These are phyloP conservation scores for Kryptolebias marmoratus DNA, from an alignment of 2,113 vertebrate species.

Conservation along the genomic window DNA sequence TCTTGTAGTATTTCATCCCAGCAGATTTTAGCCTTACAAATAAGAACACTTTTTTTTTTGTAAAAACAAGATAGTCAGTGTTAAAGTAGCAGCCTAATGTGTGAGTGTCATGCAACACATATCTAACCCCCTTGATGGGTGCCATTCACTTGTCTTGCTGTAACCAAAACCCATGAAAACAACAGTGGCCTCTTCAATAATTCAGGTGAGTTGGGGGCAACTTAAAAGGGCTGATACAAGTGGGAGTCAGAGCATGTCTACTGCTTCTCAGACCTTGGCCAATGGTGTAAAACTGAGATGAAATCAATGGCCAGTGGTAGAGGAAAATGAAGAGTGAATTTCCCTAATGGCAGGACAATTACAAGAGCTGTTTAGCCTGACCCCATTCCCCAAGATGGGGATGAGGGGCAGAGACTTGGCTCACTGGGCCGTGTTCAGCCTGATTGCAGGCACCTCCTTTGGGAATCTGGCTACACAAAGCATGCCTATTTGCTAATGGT, in stretches of 20 bases:
- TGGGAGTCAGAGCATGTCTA: constrained; percentile 71
- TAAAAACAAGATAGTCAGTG: constrained; percentile 31
- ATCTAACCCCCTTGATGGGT: constrained; percentile 44
- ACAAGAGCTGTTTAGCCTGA: constrained; percentile 82
- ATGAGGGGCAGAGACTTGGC: constrained; percentile 54
- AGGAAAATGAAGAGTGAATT: constrained; percentile 78
- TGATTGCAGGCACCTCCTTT: constrained; percentile 60
- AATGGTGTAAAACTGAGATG: constrained; percentile 76
- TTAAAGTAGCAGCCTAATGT: constrained; percentile 29
- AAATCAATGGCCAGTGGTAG: constrained; percentile 78
- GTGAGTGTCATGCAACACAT: constrained; percentile 58
- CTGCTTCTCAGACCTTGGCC: constrained; percentile 69
- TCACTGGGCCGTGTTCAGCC: constrained; percentile 64
- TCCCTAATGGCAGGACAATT: constrained; percentile 83
- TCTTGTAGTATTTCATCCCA: constrained; percentile 10
- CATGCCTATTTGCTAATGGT: constrained; percentile 52
- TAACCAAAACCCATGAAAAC: constrained; percentile 68
- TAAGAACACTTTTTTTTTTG: constrained; percentile 26
- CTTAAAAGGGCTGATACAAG: constrained; percentile 76
- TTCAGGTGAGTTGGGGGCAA: constrained; percentile 77
- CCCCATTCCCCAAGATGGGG: constrained; percentile 69
- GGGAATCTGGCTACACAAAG: constrained; percentile 46
- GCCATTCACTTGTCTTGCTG: constrained; percentile 57
- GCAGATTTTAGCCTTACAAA: constrained; percentile 37
- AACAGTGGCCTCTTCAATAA: constrained; percentile 80